Evolutionary conservation across 2,113 vertebrate species (phyloP), one percentile per base, ranked within the genome.

Genomic region (Merops nubicus): DNA sequence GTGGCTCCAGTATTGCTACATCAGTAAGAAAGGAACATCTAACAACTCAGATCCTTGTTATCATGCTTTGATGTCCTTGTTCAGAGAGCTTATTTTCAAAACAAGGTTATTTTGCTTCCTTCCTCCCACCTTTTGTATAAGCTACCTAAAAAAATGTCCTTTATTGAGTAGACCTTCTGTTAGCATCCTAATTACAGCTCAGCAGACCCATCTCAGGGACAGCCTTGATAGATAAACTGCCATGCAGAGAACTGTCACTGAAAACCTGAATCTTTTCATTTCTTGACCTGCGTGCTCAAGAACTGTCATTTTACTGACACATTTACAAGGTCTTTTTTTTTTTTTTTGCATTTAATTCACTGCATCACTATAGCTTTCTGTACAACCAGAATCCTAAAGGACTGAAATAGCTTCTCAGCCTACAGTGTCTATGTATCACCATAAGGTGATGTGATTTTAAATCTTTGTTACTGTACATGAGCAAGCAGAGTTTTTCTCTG

Each of bases 331-430:
- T 36, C 40, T 54, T 63, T 70, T 92, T 45, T 91, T 77, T 36
- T 36, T 54, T 63, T 70, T 92, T 45, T 91, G 25, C 45, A 84
- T 91, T 72, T 74, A 94, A 83, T 89, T 88, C 48, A 77, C 25
- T 70, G 34, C 11, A 47, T 93, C 80, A 77, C 79, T 85, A 48
- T 13, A 80, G 72, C 38, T 88, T 88, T 74, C 63, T 69, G 25
- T 22, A 76, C 36, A 80, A 31, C 11, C 36, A 45, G n/a, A 77
- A 92, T 56, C 15, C 45, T 77, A 54, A 65, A 80, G 42, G 68
- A 84, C 86, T 51, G 47, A 96, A 86, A 91, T 90, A 93, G 62
- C 59, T 95, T 87, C 64, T 78, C 73, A 80, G 45, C 59, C 53
- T 75, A 42, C 12, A 67, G 26, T 72, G 83, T 91, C 43, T 74